A percentile compares a stretch with the other conserved stretches of the same genome.
Evolutionary conservation across 2,113 vertebrate species (phyloP).

Genomic region (Plecturocebus donacophilus): DNA sequence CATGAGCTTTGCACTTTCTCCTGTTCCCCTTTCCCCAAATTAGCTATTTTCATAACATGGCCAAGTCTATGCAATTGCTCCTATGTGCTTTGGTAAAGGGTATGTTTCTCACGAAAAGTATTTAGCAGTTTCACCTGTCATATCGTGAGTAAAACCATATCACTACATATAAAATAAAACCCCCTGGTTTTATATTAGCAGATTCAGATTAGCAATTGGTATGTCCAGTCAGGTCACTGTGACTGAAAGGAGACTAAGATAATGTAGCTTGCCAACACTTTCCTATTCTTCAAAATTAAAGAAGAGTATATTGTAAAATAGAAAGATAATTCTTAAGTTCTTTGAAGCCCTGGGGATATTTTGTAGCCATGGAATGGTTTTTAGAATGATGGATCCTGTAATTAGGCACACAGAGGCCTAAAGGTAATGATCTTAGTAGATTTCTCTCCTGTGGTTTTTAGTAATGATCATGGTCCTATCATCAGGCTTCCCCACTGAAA

Average conservation of each 20-base stretch:
- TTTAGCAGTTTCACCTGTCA: slow-evolving; percentile 64
- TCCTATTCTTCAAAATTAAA: slow-evolving; percentile 10
- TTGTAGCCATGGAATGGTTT: not conserved
- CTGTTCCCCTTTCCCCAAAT: slow-evolving; percentile 51
- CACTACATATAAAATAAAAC: slow-evolving; percentile 66
- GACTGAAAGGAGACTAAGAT: not conserved
- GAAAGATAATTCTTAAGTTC: not conserved
- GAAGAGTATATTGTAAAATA: not conserved
- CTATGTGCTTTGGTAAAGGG: not conserved
- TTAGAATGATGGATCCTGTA: slow-evolving; percentile 36
- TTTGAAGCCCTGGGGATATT: slow-evolving; percentile 21
- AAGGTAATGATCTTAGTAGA: not conserved
- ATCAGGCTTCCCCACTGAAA: not conserved
- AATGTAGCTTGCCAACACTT: not conserved
- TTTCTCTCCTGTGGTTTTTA: slow-evolving; percentile 7
- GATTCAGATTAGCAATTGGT: no score
- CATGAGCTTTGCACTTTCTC: slow-evolving; percentile 64
- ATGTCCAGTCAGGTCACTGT: not conserved
- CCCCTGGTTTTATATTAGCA: slow-evolving; percentile 28
- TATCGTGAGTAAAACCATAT: slow-evolving; percentile 69
- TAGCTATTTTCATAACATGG: slow-evolving; percentile 49
- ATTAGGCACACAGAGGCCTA: not conserved
- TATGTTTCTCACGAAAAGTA: slow-evolving; percentile 55
- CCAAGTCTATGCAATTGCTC: not conserved
- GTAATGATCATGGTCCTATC: not conserved